A percentile compares a stretch with the other conserved stretches of the same genome.
Conservation (phyloP, 2,113 vertebrate genomes). For the Calonectris borealis region DNA sequence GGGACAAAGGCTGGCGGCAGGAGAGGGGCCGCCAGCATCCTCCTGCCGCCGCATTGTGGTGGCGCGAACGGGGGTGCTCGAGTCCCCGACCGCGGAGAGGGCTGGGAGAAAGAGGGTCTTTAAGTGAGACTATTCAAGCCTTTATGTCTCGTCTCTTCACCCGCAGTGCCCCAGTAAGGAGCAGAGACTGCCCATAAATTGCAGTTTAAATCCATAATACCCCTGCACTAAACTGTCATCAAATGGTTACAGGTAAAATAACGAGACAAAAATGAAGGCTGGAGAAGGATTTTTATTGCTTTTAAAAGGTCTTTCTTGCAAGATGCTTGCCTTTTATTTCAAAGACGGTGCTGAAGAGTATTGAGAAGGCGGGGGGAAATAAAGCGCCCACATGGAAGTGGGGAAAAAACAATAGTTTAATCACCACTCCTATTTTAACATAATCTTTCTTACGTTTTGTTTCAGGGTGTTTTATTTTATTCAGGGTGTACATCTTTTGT, state of each 20-base stretch:
- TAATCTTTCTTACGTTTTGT: conserved; percentile 68
- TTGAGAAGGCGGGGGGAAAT: background rate
- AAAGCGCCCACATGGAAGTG: conserved; percentile 12
- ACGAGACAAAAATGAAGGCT: conserved; percentile 37
- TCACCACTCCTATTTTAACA: conserved; percentile 70
- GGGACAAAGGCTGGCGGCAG: background rate
- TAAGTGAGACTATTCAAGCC: conserved; percentile 14
- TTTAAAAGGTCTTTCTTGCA: conserved; percentile 54
- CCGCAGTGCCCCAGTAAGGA: conserved; percentile 9
- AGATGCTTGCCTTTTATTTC: conserved; percentile 46
- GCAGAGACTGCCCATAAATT: conserved; percentile 31
- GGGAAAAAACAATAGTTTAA: conserved; percentile 71
- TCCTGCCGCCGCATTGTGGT: background rate
- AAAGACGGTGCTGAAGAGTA: background rate
- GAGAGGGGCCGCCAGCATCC: background rate
- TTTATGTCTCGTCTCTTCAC: conserved; percentile 44
- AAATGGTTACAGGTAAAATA: conserved; percentile 55
- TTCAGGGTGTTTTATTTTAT: conserved; percentile 71
- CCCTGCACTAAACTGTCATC: conserved; percentile 24
- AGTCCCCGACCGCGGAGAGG: background rate
- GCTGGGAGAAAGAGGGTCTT: conserved; percentile 1
- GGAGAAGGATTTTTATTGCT: conserved; percentile 60
- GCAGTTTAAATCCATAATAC: conserved; percentile 39
- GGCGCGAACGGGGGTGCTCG: background rate
- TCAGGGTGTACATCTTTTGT: conserved; percentile 58